phyloP scores from a whole-genome alignment of 2,113 vertebrate species.

The Alligator mississippiensis region DNA sequence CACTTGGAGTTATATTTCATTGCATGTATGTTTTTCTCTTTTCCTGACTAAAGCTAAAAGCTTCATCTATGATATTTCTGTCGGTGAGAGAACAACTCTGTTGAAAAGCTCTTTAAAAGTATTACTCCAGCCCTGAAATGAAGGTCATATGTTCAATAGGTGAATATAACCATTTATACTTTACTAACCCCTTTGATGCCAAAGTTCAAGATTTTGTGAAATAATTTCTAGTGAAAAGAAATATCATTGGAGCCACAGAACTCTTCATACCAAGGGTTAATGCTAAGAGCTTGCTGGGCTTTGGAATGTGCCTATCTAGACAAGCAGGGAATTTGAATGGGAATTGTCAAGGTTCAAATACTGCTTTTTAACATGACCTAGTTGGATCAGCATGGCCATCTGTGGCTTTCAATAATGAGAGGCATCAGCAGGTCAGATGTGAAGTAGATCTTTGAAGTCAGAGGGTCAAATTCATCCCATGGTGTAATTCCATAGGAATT shows the following conservation, averaged over 20 bases:
- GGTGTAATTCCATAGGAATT: not conserved
- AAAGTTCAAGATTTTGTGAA: not conserved
- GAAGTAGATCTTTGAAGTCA: fast-evolving
- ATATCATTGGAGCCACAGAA: not conserved
- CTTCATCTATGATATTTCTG: not conserved
- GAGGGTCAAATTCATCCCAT: not conserved
- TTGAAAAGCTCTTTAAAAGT: not conserved
- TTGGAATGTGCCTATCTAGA: not conserved
- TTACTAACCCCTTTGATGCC: not conserved
- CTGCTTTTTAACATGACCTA: not conserved
- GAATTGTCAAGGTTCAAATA: not conserved
- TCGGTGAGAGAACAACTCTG: not conserved
- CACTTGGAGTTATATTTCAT: not conserved
- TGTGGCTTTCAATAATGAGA: not conserved
- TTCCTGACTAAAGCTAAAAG: not conserved
- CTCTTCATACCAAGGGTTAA: not conserved
- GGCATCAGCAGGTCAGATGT: not conserved
- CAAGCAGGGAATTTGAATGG: not conserved
- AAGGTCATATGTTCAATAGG: not conserved
- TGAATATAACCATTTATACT: not conserved
- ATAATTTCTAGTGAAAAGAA: not conserved
- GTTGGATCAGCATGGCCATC: not conserved
- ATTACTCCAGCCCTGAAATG: not conserved
- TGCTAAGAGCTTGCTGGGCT: fast-evolving
- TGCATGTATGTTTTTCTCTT: not conserved